phyloP scores from a whole-genome alignment of 2,113 vertebrate genomes.

The Sylvilagus bachmani region DNA sequence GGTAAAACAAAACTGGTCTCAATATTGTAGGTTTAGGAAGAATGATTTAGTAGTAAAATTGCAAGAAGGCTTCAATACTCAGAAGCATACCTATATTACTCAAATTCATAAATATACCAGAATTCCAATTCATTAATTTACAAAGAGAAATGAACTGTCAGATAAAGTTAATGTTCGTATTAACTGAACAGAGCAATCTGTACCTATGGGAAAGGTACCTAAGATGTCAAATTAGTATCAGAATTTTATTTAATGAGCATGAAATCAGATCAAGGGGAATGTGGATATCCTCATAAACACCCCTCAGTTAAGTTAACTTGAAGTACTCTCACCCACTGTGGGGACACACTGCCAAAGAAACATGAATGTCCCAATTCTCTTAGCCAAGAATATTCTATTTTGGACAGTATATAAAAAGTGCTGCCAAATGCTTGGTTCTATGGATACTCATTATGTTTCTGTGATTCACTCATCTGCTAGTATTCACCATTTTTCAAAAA shows the following conservation, averaged over 20 bases:
- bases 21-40: background rate
- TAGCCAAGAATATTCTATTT: background rate
- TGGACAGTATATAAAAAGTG: background rate
- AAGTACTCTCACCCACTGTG: background rate
- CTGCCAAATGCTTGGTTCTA: background rate
- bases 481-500: background rate
- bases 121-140: constrained; percentile 35
- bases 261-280: background rate
- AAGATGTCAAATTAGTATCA: background rate
- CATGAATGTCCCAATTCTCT: background rate
- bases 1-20: background rate
- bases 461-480: background rate
- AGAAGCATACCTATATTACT: background rate
- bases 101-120: background rate
- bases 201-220: background rate
- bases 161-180: background rate
- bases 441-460: background rate
- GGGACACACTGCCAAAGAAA: background rate
- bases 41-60: background rate
- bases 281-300: background rate
- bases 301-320: background rate
- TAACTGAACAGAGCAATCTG: background rate
- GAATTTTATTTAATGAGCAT: constrained; percentile 8
- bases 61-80: background rate
- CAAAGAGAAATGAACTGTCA: constrained; percentile 5